Evolutionary conservation across 2,888 invertebrate species (phyloP), one percentile per base, ranked within the genome.

Genomic region (Germaria angustata): DNA sequence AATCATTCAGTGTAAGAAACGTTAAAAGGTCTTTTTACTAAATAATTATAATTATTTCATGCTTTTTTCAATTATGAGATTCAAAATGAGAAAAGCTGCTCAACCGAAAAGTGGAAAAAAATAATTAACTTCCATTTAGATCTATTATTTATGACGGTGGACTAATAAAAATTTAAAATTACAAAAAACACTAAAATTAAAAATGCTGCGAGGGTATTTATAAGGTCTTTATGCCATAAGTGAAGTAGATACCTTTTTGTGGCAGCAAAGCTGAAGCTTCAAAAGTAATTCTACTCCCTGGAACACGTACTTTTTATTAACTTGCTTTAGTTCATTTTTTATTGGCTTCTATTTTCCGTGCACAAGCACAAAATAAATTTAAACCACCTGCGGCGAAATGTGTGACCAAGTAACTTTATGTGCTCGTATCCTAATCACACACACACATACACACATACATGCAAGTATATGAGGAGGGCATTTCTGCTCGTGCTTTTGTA

Each of bases 351-450:
- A 28, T 44, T 46, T 36, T 46, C 3, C 13, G 24, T 1, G 17
- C n/a, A 22, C 32, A 53, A 28, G 44, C n/a, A 24, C 13, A 55
- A 78, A 69, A 71, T 20, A 32, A 46, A 72, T 49, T 9, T 63
- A 20, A 51, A 68, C 11, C 41, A 72, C 57, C 79, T 79, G 57
- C 57, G 51, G 79, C 39, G 28, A 55, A 72, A 51, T 34, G 22
- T 59, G 49, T 79, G 79, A 51, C 57, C 66, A 41, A 72, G 36
- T 22, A 72, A 71, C 39, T 65, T 46, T 78, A 5, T 15, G 39
- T n/a, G n/a, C n/a, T n/a, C n/a, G n/a, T 15, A 49, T 71, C 34
- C 46, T 36, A 11, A 20, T 53, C 41, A 53, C 41, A 20, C 36
- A 46, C 6, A 44, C 24, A 17, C 1, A 13, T 0, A 28, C 13